Evolutionary conservation across 2,113 vertebrate genomes (phyloP).

Genomic region (Pandion haliaetus): DNA sequence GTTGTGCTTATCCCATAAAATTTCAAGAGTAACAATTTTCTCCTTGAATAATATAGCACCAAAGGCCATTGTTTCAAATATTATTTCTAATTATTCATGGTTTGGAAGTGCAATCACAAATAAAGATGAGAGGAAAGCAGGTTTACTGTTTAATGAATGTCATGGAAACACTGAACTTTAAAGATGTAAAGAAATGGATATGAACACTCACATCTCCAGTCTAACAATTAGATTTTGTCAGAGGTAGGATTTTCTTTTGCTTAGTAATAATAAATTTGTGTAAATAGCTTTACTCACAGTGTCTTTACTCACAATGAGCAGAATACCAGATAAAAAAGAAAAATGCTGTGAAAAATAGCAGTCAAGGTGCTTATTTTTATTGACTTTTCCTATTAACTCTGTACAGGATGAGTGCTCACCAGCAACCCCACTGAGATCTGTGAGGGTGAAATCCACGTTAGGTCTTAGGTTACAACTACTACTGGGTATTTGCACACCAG

Average conservation of each 20-base stretch:
- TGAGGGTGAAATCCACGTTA: background rate
- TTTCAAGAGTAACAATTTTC: constrained; percentile 58
- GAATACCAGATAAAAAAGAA: background rate
- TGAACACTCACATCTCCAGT: background rate
- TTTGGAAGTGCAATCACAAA: constrained; percentile 66
- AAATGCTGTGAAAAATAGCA: background rate
- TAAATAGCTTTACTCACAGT: background rate
- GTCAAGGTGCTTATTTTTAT: background rate
- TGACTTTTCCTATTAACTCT: background rate
- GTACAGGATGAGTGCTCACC: background rate
- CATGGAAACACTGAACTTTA: constrained; percentile 58
- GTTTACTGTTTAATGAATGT: constrained; percentile 59
- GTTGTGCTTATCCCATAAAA: constrained; percentile 50
- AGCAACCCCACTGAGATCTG: background rate
- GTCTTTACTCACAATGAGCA: background rate
- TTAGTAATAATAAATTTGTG: background rate
- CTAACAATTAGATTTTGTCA: constrained; percentile 41
- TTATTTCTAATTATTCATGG: constrained; percentile 72
- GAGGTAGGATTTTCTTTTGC: background rate
- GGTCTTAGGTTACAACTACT: background rate
- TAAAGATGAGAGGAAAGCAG: constrained; percentile 50
- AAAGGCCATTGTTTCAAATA: constrained; percentile 69
- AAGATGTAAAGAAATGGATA: constrained; percentile 45
- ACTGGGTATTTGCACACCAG: background rate
- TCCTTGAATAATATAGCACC: constrained; percentile 65